Evolutionary conservation across 2,888 invertebrate species (phyloP), one percentile per base, ranked within the genome.

Genomic region (Linnaemya tessellans): DNA sequence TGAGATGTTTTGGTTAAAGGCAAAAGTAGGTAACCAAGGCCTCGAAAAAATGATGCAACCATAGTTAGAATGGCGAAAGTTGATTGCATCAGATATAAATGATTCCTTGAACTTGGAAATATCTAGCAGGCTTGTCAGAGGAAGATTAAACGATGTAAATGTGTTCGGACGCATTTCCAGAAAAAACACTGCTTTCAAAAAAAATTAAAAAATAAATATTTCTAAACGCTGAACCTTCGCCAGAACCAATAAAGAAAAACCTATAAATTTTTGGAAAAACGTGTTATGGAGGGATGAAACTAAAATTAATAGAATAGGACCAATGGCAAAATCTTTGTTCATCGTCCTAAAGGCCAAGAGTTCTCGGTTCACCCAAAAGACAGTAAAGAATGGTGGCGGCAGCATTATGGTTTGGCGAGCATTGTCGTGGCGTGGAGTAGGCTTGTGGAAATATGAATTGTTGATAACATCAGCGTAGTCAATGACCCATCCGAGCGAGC

Each of bases 291-390:
- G 38, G 46, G 77, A 65, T 49, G 70, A 82, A 77, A 74, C 70
- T 5, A 82, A 82, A 13, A 49, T 77, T 10, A 82, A 70, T 78
- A 58, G 41, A 0, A 54, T 54, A 1, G 73, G 51, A 56, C 71
- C 84, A 35, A 84, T 67, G 46, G 74, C 46, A 81, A 54, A 74
- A 73, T 18, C 25, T 81, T 65, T 82, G 80, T 73, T 22, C 70
- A 77, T 80, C 58, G 75, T 46, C 67, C 71, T 56, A 80, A 77
- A 75, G 22, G 65, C 18, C 58, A 75, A 70, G 70, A 46, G 30
- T 68, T 71, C 64, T 20, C 68, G 20, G 3, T 51, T 51, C 49
- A n/a, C n/a, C n/a, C n/a, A n/a, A n/a, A n/a, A n/a, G n/a, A n/a
- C n/a, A n/a, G n/a, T n/a, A n/a, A n/a, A 51, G 11, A 2, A 51